Evolutionary conservation across 1,140 invertebrate species (phyloP).

Genomic region (Drosophila pachea): DNA sequence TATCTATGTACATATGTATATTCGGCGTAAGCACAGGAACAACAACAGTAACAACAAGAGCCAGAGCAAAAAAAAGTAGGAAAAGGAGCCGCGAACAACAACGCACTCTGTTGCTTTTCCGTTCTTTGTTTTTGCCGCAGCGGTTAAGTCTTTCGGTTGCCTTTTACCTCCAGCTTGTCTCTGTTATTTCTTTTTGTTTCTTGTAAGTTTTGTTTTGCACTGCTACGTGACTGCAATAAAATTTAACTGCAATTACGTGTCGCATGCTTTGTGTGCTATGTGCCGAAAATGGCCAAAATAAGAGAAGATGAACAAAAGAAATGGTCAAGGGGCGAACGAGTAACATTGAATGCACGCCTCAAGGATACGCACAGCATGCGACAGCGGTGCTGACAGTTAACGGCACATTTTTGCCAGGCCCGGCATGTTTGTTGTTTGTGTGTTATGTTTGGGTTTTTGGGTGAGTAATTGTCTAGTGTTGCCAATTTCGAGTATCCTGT

Average conservation of each 20-base stretch:
- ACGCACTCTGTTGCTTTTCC: conserved; percentile 41
- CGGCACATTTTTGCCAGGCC: conserved; percentile 20
- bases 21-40: conserved; percentile 6
- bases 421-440: conserved; percentile 1
- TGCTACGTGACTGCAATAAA: conserved; percentile 70
- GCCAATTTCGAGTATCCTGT: conserved; percentile 10
- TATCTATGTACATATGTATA: too few species aligned
- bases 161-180: conserved; percentile 2
- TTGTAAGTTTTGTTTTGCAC: conserved; percentile 36
- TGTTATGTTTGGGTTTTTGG: conserved; percentile 10
- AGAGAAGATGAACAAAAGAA: conserved; percentile 21
- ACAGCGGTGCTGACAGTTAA: conserved; percentile 3
- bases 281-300: conserved; percentile 34
- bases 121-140: conserved; percentile 57
- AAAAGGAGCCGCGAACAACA: conserved; percentile 16
- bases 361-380: conserved; percentile 44
- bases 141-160: conserved; percentile 31
- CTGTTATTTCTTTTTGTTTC: conserved; percentile 8
- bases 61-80: neutral
- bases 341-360: conserved; percentile 23
- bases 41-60: conserved; percentile 8
- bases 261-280: conserved; percentile 41
- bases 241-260: conserved; percentile 73
- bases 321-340: conserved; percentile 30
- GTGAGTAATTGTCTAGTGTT: conserved; percentile 34